A percentile compares a stretch with the other conserved stretches of the same genome.
Conservation (phyloP, 2,113 vertebrate species). For the Cololabis saira region DNA sequence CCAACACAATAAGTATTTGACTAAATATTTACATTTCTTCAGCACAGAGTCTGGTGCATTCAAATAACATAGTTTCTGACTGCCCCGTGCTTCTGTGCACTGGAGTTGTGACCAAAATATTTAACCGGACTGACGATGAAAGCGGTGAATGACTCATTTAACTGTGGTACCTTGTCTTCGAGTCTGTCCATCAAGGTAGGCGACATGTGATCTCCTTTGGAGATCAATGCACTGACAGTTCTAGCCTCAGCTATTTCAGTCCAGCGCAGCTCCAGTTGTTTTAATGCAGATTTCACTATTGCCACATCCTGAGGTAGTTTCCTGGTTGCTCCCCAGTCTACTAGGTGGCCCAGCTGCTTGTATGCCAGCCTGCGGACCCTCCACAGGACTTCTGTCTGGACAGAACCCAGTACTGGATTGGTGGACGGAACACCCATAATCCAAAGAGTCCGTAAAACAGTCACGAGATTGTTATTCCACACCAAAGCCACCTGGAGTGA, state of each 20-base stretch:
- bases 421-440: constrained; percentile 46
- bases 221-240: constrained; percentile 77
- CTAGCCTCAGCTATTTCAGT: constrained; percentile 84
- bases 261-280: constrained; percentile 93
- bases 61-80: neutral
- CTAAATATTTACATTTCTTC: too few species aligned
- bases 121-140: too few species aligned
- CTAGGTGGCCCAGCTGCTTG: constrained; percentile 81
- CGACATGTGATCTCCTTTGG: constrained; percentile 72
- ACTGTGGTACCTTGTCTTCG: constrained; percentile 89
- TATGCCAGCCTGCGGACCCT: constrained; percentile 84
- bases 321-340: constrained; percentile 64
- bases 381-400: constrained; percentile 91
- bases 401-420: constrained; percentile 64
- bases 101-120: neutral
- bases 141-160: neutral
- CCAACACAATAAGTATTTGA: too few species aligned
- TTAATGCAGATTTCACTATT: constrained; percentile 78
- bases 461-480: constrained; percentile 84
- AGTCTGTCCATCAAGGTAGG: constrained; percentile 84
- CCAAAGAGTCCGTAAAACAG: constrained; percentile 81
- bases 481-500: constrained; percentile 76
- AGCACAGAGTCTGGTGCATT: too few species aligned
- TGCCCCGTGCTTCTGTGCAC: neutral
- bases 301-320: constrained; percentile 49